phyloP scores from a whole-genome alignment of 2,888 invertebrate genomes.

The Sarcophaga variegata region DNA sequence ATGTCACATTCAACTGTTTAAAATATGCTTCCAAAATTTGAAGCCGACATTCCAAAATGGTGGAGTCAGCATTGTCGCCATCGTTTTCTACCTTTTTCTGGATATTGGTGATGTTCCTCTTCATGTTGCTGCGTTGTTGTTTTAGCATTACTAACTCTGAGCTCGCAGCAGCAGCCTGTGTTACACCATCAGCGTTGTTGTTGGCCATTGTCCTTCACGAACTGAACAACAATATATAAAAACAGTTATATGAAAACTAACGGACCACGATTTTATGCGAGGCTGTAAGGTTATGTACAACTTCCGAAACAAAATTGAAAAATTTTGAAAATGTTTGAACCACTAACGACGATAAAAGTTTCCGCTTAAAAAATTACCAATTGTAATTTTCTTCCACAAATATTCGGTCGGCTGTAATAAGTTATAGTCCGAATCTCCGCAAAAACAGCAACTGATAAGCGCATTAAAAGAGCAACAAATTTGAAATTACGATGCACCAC shows the following conservation, averaged over 20 bases:
- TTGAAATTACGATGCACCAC: not conserved
- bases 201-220: not conserved
- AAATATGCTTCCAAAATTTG: conserved; percentile 58
- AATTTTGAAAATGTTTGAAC: not conserved
- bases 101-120: conserved; percentile 46
- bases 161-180: not conserved
- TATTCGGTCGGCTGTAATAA: no score
- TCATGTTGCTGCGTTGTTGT: conserved; percentile 32
- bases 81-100: not conserved
- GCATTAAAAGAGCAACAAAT: not conserved
- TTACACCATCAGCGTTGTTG: not conserved
- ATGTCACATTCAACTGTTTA: conserved; percentile 47
- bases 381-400: no score
- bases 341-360: conserved; percentile 7
- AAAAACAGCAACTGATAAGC: not conserved
- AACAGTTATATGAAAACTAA: not conserved
- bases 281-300: not conserved
- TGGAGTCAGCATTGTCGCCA: no score
- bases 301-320: not conserved
- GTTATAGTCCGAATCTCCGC: not conserved
- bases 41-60: conserved; percentile 50
- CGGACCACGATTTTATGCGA: not conserved
- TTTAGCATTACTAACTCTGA: conserved; percentile 1
- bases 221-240: conserved; percentile 11
- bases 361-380: not conserved